These are phyloP conservation scores for Apis cerana DNA, from an alignment of 1,140 invertebrate species.

Conservation along the genomic window DNA sequence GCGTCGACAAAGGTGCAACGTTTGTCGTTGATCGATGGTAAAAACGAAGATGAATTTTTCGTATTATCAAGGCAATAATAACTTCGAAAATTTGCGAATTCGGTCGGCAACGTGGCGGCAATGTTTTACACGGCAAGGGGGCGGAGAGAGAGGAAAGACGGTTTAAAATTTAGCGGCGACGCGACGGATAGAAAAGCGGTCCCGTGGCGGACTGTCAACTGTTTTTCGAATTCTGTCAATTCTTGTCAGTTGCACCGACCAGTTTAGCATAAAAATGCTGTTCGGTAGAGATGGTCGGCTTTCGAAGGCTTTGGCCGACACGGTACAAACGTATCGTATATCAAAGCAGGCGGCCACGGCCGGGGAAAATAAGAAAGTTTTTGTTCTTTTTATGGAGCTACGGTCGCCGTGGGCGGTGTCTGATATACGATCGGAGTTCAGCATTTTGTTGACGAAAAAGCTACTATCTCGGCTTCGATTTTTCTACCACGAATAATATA, in stretches of 20 bases:
- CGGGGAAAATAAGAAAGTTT: slow-evolving; percentile 69
- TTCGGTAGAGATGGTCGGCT: slow-evolving; percentile 69
- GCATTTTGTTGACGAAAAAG: slow-evolving; percentile 69
- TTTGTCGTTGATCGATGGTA: too few relatives aligned
- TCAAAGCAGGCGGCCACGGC: slow-evolving; percentile 69
- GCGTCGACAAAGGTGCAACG: not conserved
- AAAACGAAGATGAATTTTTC: too few relatives aligned
- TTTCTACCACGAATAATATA: slow-evolving; percentile 51
- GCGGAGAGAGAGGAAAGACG: not conserved
- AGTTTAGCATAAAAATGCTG: slow-evolving; percentile 73
- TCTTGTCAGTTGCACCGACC: slow-evolving; percentile 68
- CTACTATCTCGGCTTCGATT: slow-evolving; percentile 59
- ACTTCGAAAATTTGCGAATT: too few relatives aligned
- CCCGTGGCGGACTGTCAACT: slow-evolving; percentile 62
- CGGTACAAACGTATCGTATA: slow-evolving; percentile 74
- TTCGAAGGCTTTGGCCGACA: slow-evolving; percentile 66
- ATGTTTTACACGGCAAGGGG: slow-evolving; percentile 28
- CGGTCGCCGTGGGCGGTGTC: slow-evolving; percentile 64
- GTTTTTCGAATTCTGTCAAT: slow-evolving; percentile 72
- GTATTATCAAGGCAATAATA: too few relatives aligned
- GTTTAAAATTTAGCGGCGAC: slow-evolving; percentile 63
- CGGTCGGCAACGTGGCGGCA: not conserved
- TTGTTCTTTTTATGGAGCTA: slow-evolving; percentile 64
- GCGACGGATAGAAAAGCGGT: slow-evolving; percentile 56
- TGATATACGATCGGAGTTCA: slow-evolving; percentile 67